Conservation (phyloP, 2,888 invertebrate species). For the Erannis defoliaria region DNA sequence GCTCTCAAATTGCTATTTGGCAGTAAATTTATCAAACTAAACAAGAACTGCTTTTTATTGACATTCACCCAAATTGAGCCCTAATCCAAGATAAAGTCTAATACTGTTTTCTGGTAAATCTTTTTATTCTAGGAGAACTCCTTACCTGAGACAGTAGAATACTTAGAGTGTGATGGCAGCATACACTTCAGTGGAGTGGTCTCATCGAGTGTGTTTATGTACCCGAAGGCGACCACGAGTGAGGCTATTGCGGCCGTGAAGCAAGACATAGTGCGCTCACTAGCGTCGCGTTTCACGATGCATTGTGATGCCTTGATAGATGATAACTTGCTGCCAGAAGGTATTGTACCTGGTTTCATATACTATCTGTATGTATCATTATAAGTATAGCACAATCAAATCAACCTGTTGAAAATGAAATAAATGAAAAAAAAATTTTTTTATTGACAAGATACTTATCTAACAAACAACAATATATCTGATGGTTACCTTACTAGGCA, state of each 20-base stretch:
- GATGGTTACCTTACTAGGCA: no score
- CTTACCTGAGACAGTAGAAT: conserved; percentile 79
- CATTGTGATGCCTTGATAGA: conserved; percentile 97
- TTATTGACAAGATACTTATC: no score
- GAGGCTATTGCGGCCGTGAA: conserved; percentile 92
- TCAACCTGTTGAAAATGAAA: no score
- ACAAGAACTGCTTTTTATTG: no score
- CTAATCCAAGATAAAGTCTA: no score
- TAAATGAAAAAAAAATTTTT: no score
- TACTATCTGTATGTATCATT: background rate
- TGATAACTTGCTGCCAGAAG: conserved; percentile 91
- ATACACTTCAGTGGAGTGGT: conserved; percentile 91
- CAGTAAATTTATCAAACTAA: no score
- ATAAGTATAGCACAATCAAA: background rate
- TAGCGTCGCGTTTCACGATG: conserved; percentile 95
- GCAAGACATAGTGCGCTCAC: conserved; percentile 94
- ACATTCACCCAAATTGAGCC: no score
- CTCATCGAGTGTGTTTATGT: conserved; percentile 91
- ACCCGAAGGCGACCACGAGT: conserved; percentile 90
- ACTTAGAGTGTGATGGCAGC: conserved; percentile 88
- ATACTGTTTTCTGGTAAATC: no score
- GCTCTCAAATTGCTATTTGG: no score
- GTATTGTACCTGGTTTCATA: conserved; percentile 60
- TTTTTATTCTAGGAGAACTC: conserved; percentile 71
- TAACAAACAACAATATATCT: no score